phyloP scores from a whole-genome alignment of 2,797 vertebrate genomes.

The Tamandua tetradactyla region DNA sequence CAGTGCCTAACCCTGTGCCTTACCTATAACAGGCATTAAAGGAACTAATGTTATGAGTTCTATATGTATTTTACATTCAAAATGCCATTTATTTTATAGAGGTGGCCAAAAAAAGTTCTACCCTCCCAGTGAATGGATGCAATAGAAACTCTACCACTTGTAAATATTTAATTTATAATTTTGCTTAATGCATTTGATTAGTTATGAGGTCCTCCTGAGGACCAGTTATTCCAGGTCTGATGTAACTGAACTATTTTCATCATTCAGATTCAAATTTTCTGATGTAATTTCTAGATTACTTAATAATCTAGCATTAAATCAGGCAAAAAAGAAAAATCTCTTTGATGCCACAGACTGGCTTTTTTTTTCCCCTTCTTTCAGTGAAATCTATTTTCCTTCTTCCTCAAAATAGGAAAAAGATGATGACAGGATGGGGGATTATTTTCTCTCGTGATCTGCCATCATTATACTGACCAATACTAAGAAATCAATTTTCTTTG shows the following conservation, averaged over 20 bases:
- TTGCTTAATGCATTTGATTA: background rate
- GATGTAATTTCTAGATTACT: background rate
- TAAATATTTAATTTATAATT: background rate
- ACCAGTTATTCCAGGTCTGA: background rate
- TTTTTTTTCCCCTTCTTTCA: background rate
- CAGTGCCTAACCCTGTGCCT: background rate
- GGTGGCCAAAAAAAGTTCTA: background rate
- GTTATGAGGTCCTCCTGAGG: background rate
- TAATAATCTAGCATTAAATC: background rate
- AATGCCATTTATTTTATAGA: background rate
- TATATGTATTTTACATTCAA: background rate
- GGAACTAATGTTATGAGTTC: background rate
- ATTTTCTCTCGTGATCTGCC: background rate
- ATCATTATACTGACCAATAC: background rate
- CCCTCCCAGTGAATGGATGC: background rate
- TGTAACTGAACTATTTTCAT: background rate
- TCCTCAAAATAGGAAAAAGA: background rate
- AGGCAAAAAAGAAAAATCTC: background rate
- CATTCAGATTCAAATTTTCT: background rate
- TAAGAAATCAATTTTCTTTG: constrained; percentile 5
- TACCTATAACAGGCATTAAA: background rate
- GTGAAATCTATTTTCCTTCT: background rate
- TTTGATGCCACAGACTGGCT: background rate
- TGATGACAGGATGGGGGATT: background rate
- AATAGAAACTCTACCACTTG: background rate